Base-by-base conservation (phyloP, 1,140 invertebrate genomes). In the Whitmania pigra region DNA sequence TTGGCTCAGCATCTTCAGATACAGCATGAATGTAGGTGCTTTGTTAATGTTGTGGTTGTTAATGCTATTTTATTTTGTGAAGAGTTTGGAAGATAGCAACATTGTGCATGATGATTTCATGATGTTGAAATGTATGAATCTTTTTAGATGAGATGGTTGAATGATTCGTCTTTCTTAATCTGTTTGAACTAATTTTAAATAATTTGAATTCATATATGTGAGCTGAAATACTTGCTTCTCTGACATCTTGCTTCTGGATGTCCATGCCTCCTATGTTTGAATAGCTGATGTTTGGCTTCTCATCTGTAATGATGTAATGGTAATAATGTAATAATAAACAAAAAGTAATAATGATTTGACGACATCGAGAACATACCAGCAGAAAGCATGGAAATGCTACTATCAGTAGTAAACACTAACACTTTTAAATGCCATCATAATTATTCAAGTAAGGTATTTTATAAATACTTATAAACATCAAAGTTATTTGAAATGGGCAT, bases 221-320 rank as follows among this genome's bases (percentile, higher is more conserved):
- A n/a, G n/a, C n/a, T n/a, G n/a, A n/a, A n/a, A n/a, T 96, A 0
- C 99, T 96, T 67, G 96, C 96, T 85, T 99, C 97, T 69, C 95
- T 84, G 73, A 99, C 97, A 83, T 99, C 96, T 82, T 99, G 96
- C 77, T 99, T 99, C 81, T 99, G 96, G 86, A 97, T 97, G 80
- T 99, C 95, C 89, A 99, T 93, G 57, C 97, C 97, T 83, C 97
- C 97, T 83, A 99, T 99, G 79, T 99, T 96, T 29, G 90, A 88
- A 80, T 99, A 99, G 67, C 88, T 87, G 20, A 99, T 93, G 84
- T 99, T 94, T 4, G 96, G 96, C 79, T 98, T 99, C 82, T 99
- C 95, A 87, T 99, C 95, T 87, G 80, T n/a, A n/a, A n/a, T n/a
- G n/a, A n/a, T n/a, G n/a, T n/a, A n/a, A n/a, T n/a, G n/a, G n/a